Conservation (phyloP, 2,113 vertebrate genomes). For the Daboia siamensis region DNA sequence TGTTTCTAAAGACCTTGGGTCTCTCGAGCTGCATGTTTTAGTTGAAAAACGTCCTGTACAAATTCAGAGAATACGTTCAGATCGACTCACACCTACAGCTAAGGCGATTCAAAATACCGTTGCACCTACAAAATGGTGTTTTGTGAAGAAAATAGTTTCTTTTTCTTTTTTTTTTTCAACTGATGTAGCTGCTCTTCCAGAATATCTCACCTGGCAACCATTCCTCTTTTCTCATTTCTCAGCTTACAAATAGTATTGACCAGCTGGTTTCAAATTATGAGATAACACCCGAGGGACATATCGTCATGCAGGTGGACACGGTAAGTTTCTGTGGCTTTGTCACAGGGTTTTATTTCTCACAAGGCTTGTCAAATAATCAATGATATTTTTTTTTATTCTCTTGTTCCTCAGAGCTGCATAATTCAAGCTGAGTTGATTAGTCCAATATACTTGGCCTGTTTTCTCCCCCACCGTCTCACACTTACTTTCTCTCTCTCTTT, state of each 20-base stretch:
- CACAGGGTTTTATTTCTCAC: not conserved
- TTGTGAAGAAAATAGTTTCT: no score
- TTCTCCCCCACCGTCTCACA: no score
- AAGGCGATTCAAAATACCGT: not conserved
- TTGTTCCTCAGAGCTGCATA: not conserved
- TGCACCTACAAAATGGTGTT: not conserved
- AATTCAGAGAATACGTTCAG: not conserved
- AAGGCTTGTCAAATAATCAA: not conserved
- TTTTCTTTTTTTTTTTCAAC: not conserved
- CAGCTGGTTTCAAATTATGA: constrained; percentile 77
- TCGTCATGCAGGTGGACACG: constrained; percentile 79
- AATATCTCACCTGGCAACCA: not conserved
- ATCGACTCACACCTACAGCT: not conserved
- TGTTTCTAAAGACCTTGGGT: not conserved
- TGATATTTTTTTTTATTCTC: not conserved
- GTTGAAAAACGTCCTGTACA: not conserved
- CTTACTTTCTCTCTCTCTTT: no score
- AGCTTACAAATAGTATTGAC: constrained; percentile 78
- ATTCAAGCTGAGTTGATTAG: no score
- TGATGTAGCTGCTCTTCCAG: not conserved
- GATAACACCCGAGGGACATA: constrained; percentile 71
- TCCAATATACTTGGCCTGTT: no score
- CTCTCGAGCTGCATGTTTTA: not conserved
- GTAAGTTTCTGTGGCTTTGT: constrained; percentile 63
- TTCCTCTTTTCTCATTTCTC: not conserved